Evolutionary conservation across 2,113 vertebrate genomes (phyloP).

Genomic region (Gopherus evgoodei): DNA sequence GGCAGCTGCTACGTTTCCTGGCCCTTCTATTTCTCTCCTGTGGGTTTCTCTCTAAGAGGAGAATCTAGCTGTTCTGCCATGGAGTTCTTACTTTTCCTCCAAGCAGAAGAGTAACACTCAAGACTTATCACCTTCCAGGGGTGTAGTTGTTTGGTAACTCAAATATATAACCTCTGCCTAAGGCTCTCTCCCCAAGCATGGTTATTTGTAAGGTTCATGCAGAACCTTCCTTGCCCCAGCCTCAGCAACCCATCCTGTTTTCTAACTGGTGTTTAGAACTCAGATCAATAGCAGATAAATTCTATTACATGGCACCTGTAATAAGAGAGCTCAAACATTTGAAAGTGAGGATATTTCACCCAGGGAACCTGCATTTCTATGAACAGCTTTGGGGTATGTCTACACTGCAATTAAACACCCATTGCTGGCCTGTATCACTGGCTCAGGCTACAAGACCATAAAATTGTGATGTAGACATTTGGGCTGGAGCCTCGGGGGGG

Average conservation of each 20-base stretch:
- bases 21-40: neutral
- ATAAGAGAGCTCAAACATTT: neutral
- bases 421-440: neutral
- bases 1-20: neutral
- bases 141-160: neutral
- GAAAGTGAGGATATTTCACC: neutral
- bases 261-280: neutral
- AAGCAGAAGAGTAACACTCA: neutral
- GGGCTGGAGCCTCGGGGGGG: neutral
- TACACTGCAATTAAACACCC: neutral
- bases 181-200: neutral
- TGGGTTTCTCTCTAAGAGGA: neutral
- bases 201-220: rapidly evolving
- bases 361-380: neutral
- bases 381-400: neutral
- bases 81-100: neutral
- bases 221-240: rapidly evolving
- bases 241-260: neutral
- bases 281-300: too few species aligned
- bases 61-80: neutral
- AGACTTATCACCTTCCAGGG: neutral
- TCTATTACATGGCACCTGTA: neutral
- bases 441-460: too few species aligned
- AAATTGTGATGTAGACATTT: neutral
- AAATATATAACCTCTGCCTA: rapidly evolving